A percentile compares a stretch with the other conserved stretches of the same genome.
Evolutionary conservation across 2,797 vertebrate species (phyloP).

Genomic region (Dermochelys coriacea): DNA sequence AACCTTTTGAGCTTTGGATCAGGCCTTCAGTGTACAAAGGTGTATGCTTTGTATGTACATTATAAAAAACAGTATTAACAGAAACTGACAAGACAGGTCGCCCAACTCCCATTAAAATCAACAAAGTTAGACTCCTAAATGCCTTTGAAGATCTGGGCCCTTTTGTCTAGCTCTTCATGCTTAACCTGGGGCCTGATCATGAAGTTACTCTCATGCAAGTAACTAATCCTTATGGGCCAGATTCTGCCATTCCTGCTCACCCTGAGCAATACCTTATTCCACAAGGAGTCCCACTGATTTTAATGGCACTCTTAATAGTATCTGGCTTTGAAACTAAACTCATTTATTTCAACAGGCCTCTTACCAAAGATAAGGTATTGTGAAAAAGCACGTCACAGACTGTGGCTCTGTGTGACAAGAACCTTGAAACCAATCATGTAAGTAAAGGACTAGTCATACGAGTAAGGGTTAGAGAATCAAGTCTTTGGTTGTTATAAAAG

Average conservation of each 20-base stretch:
- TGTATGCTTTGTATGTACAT: not conserved
- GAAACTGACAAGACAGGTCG: not conserved
- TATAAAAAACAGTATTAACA: not conserved
- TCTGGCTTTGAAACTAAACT: not conserved
- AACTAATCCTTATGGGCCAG: not conserved
- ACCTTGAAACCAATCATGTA: not conserved
- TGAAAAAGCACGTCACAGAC: not conserved
- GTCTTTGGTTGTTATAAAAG: not conserved
- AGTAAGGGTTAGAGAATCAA: not conserved
- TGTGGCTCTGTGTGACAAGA: not conserved
- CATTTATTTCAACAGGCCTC: slow-evolving; percentile 14
- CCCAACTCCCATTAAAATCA: no score
- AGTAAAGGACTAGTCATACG: not conserved
- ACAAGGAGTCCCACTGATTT: not conserved
- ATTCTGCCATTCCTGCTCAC: not conserved
- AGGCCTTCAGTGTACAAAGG: not conserved
- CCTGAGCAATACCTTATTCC: not conserved
- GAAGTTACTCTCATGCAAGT: not conserved
- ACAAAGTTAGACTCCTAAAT: no score
- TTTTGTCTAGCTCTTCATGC: not conserved
- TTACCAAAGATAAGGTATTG: slow-evolving; percentile 22
- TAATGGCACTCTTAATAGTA: not conserved
- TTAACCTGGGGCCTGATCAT: not conserved
- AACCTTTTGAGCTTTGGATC: not conserved
- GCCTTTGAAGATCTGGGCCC: no score